Base-by-base conservation (phyloP, 2,113 vertebrate species). In the Epinephelus fuscoguttatus region DNA sequence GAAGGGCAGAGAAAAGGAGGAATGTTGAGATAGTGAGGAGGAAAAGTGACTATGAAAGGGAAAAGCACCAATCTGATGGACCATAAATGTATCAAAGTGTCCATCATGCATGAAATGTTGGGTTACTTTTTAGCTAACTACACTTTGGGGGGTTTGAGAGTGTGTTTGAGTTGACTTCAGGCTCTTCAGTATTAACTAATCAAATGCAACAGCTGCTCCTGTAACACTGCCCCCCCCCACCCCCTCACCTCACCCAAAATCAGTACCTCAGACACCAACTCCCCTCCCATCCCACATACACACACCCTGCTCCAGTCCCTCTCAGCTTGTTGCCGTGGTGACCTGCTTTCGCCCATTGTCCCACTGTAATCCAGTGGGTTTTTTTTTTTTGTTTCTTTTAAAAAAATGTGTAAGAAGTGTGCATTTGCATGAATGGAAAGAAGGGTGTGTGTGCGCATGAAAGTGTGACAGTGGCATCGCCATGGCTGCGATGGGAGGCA, bases 151-250 rank as follows among this genome's bases (percentile, higher is more conserved):
- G 23, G 40, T 56, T 66, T 50, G 30, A 45, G 84, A 63, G 79
- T 67, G 73, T 70, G 75, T 73, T 60, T 21, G 27, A 82, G 81
- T 52, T 4, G 60, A 81, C 63, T 84, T 72, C 23, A 80, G 75
- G 23, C 70, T 88, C 69, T 78, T 82, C 69, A 85, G 30, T 88
- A 84, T 90, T 78, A 90, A 91, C 91, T 94, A 92, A 93, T 93
- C 88, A 94, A 80, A 93, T 92, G 91, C 92, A 95, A 92, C 94
- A 94, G 94, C 93, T 95, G 93, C 93, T 94, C 81, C 88, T 85
- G 83, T 85, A 78, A 76, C 47, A 53, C 25, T 21, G 84, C 61
- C 70, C 78, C 23, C 47, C 70, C 21, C 82, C 55, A 0, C 33
- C 33, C 37, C 23, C 15, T 53, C 71, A 71, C 75, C 71, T 70